Evolutionary conservation across 2,888 invertebrate species (phyloP).

Genomic region (Balanococcus diminutus): DNA sequence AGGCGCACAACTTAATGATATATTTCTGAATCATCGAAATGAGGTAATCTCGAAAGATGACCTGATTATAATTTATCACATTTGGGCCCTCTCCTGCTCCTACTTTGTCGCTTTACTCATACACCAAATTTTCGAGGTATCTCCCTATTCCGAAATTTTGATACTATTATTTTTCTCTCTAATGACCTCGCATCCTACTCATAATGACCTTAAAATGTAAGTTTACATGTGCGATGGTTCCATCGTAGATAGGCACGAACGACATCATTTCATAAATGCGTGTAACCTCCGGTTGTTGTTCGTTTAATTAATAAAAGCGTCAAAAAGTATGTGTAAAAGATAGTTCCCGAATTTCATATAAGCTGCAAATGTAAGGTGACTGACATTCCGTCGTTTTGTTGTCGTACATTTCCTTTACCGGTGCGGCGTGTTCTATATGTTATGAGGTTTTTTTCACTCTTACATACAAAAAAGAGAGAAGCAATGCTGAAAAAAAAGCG

Average conservation of each 20-base stretch:
- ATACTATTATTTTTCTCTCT: not conserved
- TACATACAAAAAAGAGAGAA: no score
- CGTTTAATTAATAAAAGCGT: slow-evolving; percentile 1
- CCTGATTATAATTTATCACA: no score
- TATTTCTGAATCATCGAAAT: no score
- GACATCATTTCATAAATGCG: not conserved
- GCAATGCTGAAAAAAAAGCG: not conserved
- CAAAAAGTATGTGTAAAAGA: not conserved
- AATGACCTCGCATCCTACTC: not conserved
- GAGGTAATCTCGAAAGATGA: no score
- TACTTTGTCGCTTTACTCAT: no score
- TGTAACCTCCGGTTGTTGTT: not conserved
- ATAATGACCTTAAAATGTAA: not conserved
- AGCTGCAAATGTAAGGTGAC: not conserved
- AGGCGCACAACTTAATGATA: no score
- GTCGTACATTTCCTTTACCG: not conserved
- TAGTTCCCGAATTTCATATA: not conserved
- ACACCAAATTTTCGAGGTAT: not conserved
- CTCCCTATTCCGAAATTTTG: not conserved
- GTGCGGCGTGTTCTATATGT: no score
- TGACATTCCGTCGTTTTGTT: not conserved
- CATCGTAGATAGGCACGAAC: not conserved
- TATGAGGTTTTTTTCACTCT: no score
- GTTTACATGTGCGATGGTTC: not conserved
- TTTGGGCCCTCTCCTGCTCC: no score